These are phyloP conservation scores for Corynorhinus townsendii DNA, from an alignment of 2,113 vertebrate genomes.

Conservation along the genomic window DNA sequence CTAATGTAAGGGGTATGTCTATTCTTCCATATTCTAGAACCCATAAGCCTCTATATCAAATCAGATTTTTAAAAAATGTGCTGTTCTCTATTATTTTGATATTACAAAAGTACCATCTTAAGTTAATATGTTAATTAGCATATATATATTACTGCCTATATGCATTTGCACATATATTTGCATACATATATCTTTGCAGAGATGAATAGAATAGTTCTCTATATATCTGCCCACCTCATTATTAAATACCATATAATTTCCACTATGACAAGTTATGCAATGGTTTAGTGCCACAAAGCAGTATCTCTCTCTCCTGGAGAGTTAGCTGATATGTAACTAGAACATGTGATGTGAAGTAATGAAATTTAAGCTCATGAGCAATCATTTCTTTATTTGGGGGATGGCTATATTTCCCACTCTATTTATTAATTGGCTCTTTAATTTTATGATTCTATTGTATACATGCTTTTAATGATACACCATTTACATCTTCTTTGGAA, in stretches of 20 bases:
- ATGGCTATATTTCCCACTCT: background rate
- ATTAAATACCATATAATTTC: background rate
- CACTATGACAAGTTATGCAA: background rate
- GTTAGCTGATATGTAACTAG: background rate
- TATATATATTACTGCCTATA: background rate
- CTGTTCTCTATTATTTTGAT: background rate
- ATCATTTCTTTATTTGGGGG: background rate
- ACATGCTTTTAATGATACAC: slow-evolving; percentile 2
- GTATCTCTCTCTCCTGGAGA: background rate
- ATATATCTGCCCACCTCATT: background rate
- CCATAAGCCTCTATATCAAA: background rate
- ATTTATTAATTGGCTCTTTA: background rate
- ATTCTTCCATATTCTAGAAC: background rate
- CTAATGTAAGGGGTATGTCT: background rate
- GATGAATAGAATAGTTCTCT: background rate
- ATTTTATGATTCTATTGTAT: background rate
- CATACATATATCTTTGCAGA: background rate
- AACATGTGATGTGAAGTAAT: background rate
- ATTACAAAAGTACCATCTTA: background rate
- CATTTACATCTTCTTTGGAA: background rate
- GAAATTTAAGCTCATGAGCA: background rate
- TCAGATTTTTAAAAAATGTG: background rate
- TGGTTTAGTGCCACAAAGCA: background rate
- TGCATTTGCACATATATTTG: background rate
- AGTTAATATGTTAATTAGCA: background rate